Evolutionary conservation across 2,888 invertebrate species (phyloP), one percentile per base, ranked within the genome.

Genomic region (Griposia aprilina): DNA sequence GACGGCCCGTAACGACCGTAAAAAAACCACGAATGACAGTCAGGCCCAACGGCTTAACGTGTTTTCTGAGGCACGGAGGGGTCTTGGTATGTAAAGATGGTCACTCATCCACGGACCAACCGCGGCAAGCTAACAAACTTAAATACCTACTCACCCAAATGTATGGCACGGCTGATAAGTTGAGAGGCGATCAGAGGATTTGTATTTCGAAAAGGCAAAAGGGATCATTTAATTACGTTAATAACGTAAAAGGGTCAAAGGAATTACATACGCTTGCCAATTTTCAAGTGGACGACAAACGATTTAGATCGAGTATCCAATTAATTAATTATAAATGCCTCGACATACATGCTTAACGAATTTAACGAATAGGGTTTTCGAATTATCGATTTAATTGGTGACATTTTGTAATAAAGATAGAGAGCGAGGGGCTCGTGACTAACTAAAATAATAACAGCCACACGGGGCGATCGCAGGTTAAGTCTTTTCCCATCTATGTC

Each of bases 231-330:
- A 81, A 81, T 81, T 66, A 81, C 20, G 52, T 66, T 41, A 30
- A 66, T 82, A 65, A 81, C 66, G 59, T 30, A n/a, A 20, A 57
- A n/a, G 66, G 81, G 55, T 70, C 69, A 55, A 70, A 70, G 60
- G 60, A 60, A 72, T 73, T 74, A 74, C 36, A 23, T 15, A 84
- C 84, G 80, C 74, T 80, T 80, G 84, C 84, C 66, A n/a, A 74
- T 66, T 62, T 41, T 8, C 15, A 69, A 70, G 41, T 45, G 59
- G 52, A 50, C 60, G 23, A 68, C 65, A 69, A 70, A 63, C 80
- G 80, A 52, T 72, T 79, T 62, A 30, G 45, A 59, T 50, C 62
- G 1, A 78, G 52, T 20, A 41, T 23, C 84, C 60, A 36, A 84
- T 84, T 80, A 80, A 80, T 69, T 78, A 36, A 77, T 83, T 69